Percentiles rank a stretch among this genome's conserved stretches.
Evolutionary conservation across 2,888 invertebrate genomes (phyloP).

Genomic region (Elmis aenea): DNA sequence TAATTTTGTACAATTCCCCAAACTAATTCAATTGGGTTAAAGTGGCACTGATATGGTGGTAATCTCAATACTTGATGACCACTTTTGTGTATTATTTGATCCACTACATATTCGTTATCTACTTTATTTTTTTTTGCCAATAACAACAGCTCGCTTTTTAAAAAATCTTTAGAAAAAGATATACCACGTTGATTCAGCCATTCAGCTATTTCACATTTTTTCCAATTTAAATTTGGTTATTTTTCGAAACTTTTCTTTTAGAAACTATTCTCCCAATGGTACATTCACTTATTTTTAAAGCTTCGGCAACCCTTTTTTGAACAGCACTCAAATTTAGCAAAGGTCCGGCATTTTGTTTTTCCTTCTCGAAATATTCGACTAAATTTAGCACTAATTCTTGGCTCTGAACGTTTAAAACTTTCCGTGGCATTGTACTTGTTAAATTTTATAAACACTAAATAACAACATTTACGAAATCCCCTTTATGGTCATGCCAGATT

Average conservation of each 20-base stretch:
- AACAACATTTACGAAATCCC: too few relatives aligned
- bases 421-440: too few relatives aligned
- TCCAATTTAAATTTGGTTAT: not conserved
- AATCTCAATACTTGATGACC: too few relatives aligned
- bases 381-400: too few relatives aligned
- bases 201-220: not conserved
- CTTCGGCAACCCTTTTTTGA: not conserved
- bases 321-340: not conserved
- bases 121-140: not conserved
- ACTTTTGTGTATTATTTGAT: not conserved
- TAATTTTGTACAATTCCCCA: constrained; percentile 10
- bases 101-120: not conserved
- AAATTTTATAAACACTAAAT: too few relatives aligned
- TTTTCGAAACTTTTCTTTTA: not conserved
- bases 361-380: not conserved
- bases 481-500: too few relatives aligned
- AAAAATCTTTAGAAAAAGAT: not conserved
- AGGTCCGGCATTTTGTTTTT: constrained; percentile 1
- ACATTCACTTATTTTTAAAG: not conserved
- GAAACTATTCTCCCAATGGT: not conserved
- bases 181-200: not conserved
- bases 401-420: too few relatives aligned
- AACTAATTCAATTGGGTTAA: constrained; percentile 7
- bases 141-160: not conserved
- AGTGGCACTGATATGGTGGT: too few relatives aligned